Conservation (phyloP, 2,888 invertebrate species). For the Furcula furcula region DNA sequence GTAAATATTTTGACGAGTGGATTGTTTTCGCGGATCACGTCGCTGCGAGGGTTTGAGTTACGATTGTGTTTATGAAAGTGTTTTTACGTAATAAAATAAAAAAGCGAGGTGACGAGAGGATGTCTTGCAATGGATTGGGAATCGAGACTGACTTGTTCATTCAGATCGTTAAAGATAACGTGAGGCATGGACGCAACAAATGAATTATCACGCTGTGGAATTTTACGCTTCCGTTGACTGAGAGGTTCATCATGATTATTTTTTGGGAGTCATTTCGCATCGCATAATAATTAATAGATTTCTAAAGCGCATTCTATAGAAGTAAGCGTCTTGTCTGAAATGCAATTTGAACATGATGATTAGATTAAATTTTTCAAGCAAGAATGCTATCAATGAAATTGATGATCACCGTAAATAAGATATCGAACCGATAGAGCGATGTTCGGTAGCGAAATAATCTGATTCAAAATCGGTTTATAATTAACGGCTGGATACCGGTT, state of each 20-base stretch:
- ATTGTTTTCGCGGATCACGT: constrained; percentile 44
- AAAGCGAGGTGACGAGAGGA: constrained; percentile 31
- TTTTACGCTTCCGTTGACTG: constrained; percentile 44
- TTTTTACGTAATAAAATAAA: constrained; percentile 45
- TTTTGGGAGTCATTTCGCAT: constrained; percentile 17
- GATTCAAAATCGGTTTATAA: constrained; percentile 72
- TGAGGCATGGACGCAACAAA: constrained; percentile 37
- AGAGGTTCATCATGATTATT: constrained; percentile 30
- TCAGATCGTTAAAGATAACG: constrained; percentile 48
- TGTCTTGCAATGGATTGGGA: constrained; percentile 44
- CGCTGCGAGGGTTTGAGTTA: constrained; percentile 53
- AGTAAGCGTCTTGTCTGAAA: constrained; percentile 36
- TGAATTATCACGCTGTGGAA: constrained; percentile 49
- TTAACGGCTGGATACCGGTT: constrained; percentile 71
- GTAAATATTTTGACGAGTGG: constrained; percentile 61
- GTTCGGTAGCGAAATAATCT: constrained; percentile 72
- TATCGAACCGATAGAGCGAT: constrained; percentile 59
- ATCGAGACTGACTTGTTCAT: constrained; percentile 61
- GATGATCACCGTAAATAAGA: constrained; percentile 52
- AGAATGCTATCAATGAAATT: constrained; percentile 64
- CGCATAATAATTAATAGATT: constrained; percentile 16
- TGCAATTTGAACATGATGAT: constrained; percentile 46
- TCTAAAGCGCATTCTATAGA: constrained; percentile 9
- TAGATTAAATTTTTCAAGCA: constrained; percentile 61
- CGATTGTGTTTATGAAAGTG: constrained; percentile 38